Conservation (phyloP, 2,797 vertebrate species). For the Gallinago stenura region DNA sequence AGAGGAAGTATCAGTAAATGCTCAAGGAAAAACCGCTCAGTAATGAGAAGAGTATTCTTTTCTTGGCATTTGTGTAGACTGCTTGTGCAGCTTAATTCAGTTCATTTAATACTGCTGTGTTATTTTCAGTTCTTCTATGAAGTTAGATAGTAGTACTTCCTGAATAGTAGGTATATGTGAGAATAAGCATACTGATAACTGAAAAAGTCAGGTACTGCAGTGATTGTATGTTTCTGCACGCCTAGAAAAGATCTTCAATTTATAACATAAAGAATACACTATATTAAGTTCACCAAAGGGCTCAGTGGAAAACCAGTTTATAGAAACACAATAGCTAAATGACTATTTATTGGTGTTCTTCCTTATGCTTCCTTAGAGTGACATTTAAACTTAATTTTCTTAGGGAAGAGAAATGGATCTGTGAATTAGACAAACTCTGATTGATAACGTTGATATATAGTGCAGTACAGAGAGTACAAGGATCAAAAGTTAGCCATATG, state of each 20-base stretch:
- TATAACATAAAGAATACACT: background rate
- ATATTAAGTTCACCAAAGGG: background rate
- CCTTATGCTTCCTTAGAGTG: background rate
- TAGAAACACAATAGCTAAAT: background rate
- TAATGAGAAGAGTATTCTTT: background rate
- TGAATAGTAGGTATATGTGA: background rate
- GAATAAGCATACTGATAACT: background rate
- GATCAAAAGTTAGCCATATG: conserved; percentile 22
- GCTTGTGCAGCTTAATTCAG: background rate
- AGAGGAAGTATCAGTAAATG: background rate
- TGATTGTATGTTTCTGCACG: background rate
- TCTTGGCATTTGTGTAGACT: background rate
- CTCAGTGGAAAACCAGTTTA: background rate
- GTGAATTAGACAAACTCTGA: background rate
- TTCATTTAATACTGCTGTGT: background rate
- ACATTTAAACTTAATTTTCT: conserved; percentile 1
- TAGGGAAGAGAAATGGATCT: background rate
- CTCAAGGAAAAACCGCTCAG: background rate
- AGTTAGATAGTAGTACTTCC: background rate
- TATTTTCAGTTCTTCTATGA: background rate
- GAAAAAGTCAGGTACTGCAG: background rate
- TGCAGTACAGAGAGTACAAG: background rate
- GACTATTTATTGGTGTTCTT: background rate
- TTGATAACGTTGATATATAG: background rate
- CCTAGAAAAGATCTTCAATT: background rate